Evolutionary conservation across 2,888 invertebrate species (phyloP).

Genomic region (Cheilosia vernalis): DNA sequence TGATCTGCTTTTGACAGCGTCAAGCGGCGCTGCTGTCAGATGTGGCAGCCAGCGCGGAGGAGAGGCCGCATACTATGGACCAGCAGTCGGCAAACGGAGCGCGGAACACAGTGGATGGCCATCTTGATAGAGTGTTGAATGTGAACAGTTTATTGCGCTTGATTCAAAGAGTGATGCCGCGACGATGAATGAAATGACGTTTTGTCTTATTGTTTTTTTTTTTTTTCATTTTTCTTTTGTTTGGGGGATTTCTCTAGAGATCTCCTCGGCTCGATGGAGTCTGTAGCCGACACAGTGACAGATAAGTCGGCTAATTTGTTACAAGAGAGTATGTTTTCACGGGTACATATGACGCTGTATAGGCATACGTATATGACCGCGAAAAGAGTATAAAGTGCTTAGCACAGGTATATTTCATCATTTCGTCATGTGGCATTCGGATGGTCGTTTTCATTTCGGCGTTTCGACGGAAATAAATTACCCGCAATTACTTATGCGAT

Average conservation of each 20-base stretch:
- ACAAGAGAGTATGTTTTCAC: constrained; percentile 60
- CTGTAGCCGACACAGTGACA: constrained; percentile 56
- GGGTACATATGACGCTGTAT: constrained; percentile 21
- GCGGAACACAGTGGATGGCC: constrained; percentile 75
- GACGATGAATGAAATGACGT: constrained; percentile 73
- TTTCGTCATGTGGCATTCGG: constrained; percentile 65
- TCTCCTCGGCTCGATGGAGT: constrained; percentile 28
- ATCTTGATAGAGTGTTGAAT: constrained; percentile 75
- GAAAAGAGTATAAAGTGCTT: constrained; percentile 49
- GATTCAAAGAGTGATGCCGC: constrained; percentile 74
- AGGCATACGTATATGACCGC: constrained; percentile 24
- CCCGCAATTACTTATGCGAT: constrained; percentile 71
- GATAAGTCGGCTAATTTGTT: constrained; percentile 73
- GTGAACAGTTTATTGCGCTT: constrained; percentile 75
- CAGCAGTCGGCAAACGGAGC: constrained; percentile 51
- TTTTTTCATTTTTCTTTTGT: constrained; percentile 49
- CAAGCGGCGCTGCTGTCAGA: constrained; percentile 65
- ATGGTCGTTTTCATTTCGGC: constrained; percentile 62
- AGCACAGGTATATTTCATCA: constrained; percentile 73
- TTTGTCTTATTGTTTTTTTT: constrained; percentile 58
- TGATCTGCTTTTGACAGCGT: constrained; percentile 69
- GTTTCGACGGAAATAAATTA: constrained; percentile 73
- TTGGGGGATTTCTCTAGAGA: constrained; percentile 54
- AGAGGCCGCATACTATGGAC: constrained; percentile 46
- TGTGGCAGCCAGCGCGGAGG: constrained; percentile 27